Evolutionary conservation across 2,113 vertebrate genomes (phyloP).

Genomic region (Ctenodactylus gundi): DNA sequence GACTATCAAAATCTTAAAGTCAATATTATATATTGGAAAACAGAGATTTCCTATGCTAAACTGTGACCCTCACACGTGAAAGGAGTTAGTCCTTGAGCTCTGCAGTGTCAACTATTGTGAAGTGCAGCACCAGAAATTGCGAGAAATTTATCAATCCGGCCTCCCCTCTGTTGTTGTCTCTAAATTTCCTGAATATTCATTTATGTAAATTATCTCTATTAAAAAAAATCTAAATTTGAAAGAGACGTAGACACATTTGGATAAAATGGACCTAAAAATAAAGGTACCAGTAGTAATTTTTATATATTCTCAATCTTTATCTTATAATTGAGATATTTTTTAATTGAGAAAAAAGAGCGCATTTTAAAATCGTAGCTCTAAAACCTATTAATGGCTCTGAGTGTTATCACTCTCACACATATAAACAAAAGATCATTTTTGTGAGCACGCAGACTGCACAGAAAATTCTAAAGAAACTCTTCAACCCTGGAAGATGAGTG

Average conservation of each 20-base stretch:
- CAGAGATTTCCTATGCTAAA: rapidly evolving
- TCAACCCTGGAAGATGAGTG: not conserved
- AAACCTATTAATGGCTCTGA: not conserved
- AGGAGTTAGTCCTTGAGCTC: not conserved
- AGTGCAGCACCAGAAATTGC: not conserved
- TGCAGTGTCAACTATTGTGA: not conserved
- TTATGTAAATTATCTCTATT: not conserved
- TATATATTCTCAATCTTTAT: not conserved
- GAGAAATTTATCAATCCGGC: not conserved
- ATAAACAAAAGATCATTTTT: not conserved
- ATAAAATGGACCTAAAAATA: not conserved
- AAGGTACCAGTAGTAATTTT: not conserved
- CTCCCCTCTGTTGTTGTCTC: not conserved
- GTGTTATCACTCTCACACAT: too few species aligned
- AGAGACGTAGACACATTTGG: not conserved
- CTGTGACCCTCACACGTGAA: not conserved
- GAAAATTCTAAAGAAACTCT: not conserved
- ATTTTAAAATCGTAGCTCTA: not conserved
- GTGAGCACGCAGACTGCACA: not conserved
- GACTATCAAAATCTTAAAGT: not conserved
- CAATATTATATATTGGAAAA: rapidly evolving
- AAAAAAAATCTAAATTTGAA: not conserved
- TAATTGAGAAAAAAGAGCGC: not conserved
- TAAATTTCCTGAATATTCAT: not conserved
- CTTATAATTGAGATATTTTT: not conserved